Percentiles rank a stretch among this genome's conserved stretches.
Evolutionary conservation across 2,797 vertebrate genomes (phyloP).

Genomic region (Ispidina picta): DNA sequence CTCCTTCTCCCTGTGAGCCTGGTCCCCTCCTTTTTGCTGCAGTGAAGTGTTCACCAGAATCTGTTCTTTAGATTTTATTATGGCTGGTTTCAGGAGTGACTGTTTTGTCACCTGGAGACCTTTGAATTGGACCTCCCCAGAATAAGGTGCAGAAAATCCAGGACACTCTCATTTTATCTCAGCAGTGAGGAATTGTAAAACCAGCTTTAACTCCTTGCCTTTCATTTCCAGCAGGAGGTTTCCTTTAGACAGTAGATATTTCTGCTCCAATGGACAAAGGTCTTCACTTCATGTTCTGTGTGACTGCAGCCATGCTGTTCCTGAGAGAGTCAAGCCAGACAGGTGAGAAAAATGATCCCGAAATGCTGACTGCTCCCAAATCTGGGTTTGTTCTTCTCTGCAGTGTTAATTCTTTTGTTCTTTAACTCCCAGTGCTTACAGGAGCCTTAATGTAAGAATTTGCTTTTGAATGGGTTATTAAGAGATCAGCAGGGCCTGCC

Average conservation of each 20-base stretch:
- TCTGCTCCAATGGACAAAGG: conserved; percentile 38
- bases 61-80: background rate
- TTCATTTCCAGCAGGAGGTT: conserved; percentile 32
- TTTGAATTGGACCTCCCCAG: background rate
- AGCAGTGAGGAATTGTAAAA: background rate
- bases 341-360: conserved; percentile 48
- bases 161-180: background rate
- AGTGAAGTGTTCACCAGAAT: background rate
- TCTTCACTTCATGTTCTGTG: background rate
- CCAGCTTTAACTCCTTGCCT: background rate
- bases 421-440: background rate
- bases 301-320: background rate
- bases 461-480: background rate
- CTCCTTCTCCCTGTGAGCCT: background rate
- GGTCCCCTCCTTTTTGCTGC: background rate
- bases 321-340: conserved; percentile 31
- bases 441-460: background rate
- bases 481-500: background rate
- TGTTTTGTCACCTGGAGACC: background rate
- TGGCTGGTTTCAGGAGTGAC: background rate
- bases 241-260: background rate
- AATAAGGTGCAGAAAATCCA: background rate
- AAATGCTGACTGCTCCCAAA: background rate
- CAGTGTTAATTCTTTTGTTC: background rate
- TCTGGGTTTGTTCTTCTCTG: background rate